These are phyloP conservation scores for Polyodon spathula DNA, from an alignment of 2,113 vertebrate species.

Conservation along the genomic window DNA sequence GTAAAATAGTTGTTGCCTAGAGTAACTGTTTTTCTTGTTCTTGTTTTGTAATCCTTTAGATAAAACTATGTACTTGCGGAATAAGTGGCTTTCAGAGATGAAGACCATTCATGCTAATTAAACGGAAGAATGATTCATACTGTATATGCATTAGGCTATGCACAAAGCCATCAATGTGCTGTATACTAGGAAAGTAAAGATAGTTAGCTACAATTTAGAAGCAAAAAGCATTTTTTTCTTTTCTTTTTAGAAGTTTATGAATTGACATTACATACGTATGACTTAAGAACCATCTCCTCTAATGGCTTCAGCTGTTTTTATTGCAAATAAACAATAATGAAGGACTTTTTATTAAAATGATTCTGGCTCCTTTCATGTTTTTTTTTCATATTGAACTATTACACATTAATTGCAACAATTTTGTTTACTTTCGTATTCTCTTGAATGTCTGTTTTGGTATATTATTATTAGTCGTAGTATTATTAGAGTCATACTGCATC, in stretches of 20 bases:
- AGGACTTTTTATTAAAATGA: constrained; percentile 78
- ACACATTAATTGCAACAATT: constrained; percentile 46
- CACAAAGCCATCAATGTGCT: constrained; percentile 49
- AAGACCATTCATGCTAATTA: constrained; percentile 92
- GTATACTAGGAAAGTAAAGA: constrained; percentile 65
- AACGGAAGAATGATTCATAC: constrained; percentile 71
- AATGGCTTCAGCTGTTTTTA: constrained; percentile 92
- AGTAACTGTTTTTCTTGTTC: not conserved
- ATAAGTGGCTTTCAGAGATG: constrained; percentile 75
- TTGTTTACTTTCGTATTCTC: not conserved
- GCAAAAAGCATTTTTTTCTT: constrained; percentile 58
- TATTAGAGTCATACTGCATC: too few relatives aligned
- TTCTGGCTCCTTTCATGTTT: constrained; percentile 61
- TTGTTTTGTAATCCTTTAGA: not conserved
- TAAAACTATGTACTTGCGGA: constrained; percentile 53
- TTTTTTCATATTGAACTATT: constrained; percentile 57
- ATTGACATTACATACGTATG: constrained; percentile 54
- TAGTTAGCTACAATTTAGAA: constrained; percentile 72
- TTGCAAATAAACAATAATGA: constrained; percentile 86
- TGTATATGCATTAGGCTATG: constrained; percentile 79
- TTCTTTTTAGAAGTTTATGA: constrained; percentile 60
- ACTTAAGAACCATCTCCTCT: constrained; percentile 67
- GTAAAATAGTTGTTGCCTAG: not conserved
- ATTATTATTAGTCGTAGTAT: not conserved
- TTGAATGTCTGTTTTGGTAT: too few relatives aligned